A percentile compares a stretch with the other conserved stretches of the same genome.
Conservation (phyloP, 2,888 invertebrate species). For the Polydrusus cervinus region DNA sequence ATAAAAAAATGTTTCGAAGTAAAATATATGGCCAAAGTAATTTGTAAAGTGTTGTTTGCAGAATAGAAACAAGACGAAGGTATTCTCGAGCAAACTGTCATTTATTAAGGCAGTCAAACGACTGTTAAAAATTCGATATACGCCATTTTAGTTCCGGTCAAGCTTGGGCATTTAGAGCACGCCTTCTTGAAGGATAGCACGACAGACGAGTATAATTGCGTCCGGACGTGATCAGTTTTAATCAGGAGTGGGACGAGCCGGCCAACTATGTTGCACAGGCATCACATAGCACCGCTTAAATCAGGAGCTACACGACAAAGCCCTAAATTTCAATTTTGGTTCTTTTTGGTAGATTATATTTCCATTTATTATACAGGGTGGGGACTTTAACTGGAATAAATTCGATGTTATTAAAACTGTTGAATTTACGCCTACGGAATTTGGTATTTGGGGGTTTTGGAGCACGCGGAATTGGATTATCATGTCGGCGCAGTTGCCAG, state of each 20-base stretch:
- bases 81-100: constrained; percentile 45
- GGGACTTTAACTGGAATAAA: too few species aligned
- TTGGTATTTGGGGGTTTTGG: too few species aligned
- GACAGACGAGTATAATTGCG: constrained; percentile 68
- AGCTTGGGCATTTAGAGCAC: constrained; percentile 64
- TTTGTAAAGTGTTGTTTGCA: constrained; percentile 49
- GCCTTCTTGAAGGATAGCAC: constrained; percentile 66
- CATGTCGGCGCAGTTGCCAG: too few species aligned
- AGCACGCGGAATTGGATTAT: too few species aligned
- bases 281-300: constrained; percentile 30
- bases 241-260: constrained; percentile 45
- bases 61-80: constrained; percentile 49
- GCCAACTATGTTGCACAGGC: constrained; percentile 37
- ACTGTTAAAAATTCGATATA: constrained; percentile 56
- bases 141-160: constrained; percentile 54
- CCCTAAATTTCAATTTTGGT: constrained; percentile 29
- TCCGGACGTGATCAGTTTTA: constrained; percentile 65
- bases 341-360: constrained; percentile 10
- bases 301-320: constrained; percentile 17
- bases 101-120: constrained; percentile 53
- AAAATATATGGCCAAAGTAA: constrained; percentile 53
- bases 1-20: constrained; percentile 22
- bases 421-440: too few species aligned
- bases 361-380: background rate
- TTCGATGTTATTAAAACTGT: too few species aligned